These are phyloP conservation scores for Coracopsis vasa DNA, from an alignment of 2,113 vertebrate species.

Conservation along the genomic window DNA sequence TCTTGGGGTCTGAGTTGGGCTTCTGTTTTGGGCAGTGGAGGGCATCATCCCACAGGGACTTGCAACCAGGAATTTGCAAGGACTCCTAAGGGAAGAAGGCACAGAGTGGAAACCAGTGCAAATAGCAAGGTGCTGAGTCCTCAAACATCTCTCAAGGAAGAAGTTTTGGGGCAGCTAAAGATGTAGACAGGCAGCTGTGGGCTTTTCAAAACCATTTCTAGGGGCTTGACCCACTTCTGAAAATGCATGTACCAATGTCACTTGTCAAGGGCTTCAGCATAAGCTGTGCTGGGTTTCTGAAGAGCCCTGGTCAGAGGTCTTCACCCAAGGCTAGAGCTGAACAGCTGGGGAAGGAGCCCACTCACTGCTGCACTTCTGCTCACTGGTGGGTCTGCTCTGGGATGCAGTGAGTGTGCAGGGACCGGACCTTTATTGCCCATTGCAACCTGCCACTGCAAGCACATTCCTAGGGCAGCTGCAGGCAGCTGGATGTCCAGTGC, in stretches of 20 bases:
- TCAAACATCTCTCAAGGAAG: background rate
- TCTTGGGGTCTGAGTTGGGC: background rate
- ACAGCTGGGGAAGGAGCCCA: fast-evolving
- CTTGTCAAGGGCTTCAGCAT: background rate
- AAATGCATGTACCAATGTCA: background rate
- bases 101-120: background rate
- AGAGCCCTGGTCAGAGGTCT: background rate
- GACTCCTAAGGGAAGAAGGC: background rate
- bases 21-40: background rate
- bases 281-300: background rate
- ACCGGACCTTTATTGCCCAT: fast-evolving
- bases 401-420: background rate
- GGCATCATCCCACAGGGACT: background rate
- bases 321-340: background rate
- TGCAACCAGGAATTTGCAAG: background rate
- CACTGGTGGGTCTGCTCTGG: background rate
- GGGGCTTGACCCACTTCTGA: background rate
- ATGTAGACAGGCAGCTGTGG: background rate
- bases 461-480: fast-evolving
- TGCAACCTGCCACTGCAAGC: fast-evolving
- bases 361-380: fast-evolving
- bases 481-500: background rate
- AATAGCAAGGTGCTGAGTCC: background rate
- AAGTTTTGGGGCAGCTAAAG: background rate
- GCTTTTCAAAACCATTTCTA: background rate